Evolutionary conservation across 2,888 invertebrate genomes (phyloP), one percentile per base, ranked within the genome.

Genomic region (Trachelus stipa): DNA sequence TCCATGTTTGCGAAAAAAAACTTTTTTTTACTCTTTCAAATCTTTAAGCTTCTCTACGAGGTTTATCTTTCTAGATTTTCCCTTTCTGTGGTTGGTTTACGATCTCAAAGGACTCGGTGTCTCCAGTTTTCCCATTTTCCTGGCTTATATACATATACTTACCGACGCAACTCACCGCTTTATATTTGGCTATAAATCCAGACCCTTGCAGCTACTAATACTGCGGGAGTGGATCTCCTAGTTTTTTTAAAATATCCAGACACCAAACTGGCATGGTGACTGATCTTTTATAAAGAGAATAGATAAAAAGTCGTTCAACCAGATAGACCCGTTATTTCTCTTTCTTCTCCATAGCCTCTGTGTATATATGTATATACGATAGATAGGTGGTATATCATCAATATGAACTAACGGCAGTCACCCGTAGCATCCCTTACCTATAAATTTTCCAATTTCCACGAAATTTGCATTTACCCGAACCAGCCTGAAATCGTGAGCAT

Each of bases 401-500:
- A 56, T 56, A 56, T 56, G 23, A 56, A 56, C 56, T 56, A 56
- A 56, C 56, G 56, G 56, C 56, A 56, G 56, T 56, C 56, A 23
- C 23, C 56, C 56, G 56, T 56, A 6, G 56, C 56, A 56, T 56
- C 56, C 56, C 56, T 73, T 30, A 69, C 34, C 69, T 68, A 73
- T 30, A 12, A 56, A 56, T 68, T 74, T 74, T 12, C 71, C 15
- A 35, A 73, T 34, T 31, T 76, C n/a, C 40, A 23, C 23, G 15
- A 35, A 75, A 68, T 76, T 31, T 71, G 69, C 77, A 34, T 23
- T 73, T 73, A 73, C 37, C 40, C 75, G 74, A 35, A 68, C 69
- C 77, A 69, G 68, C 73, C 37, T 40, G 37, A 40, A 68, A 40
- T 68, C 68, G 76, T 56, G 68, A 73, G 56, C 77, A 79, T 75